These are phyloP conservation scores for Zaprionus nigranus DNA, from an alignment of 1,140 invertebrate species.

Conservation along the genomic window DNA sequence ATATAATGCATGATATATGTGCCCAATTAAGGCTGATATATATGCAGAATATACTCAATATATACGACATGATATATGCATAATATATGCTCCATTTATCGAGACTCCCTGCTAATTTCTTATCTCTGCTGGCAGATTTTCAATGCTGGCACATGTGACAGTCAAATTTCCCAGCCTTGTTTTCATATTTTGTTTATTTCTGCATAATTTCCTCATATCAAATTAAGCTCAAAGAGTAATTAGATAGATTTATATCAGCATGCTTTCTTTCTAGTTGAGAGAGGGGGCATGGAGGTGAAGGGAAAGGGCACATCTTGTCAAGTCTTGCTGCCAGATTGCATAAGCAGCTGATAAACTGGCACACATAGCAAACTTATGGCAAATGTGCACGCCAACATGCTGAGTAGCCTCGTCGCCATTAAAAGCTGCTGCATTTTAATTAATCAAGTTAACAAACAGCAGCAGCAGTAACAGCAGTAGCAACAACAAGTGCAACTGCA, in stretches of 20 bases:
- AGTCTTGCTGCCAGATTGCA: conserved; percentile 24
- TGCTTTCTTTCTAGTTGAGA: neutral
- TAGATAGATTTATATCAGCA: conserved; percentile 1
- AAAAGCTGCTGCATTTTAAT: conserved; percentile 38
- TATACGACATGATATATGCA: too few relatives aligned
- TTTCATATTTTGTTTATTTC: neutral
- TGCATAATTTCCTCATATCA: conserved; percentile 1
- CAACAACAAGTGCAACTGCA: conserved; percentile 16
- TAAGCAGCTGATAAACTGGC: conserved; percentile 55
- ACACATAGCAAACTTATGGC: conserved; percentile 51
- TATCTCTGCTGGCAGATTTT: neutral
- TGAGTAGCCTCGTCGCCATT: conserved; percentile 34
- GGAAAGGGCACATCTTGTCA: neutral
- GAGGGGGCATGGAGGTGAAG: too few relatives aligned
- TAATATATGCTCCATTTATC: neutral
- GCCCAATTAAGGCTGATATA: too few relatives aligned
- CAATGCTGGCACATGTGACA: too few relatives aligned
- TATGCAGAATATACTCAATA: too few relatives aligned
- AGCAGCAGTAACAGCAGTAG: neutral
- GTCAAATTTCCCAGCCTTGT: neutral
- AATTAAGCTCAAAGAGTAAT: neutral
- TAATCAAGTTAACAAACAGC: conserved; percentile 15
- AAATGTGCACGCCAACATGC: conserved; percentile 47
- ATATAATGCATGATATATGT: too few relatives aligned
- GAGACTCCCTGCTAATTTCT: neutral